Base-by-base conservation (phyloP, 2,888 invertebrate genomes). In the Pemphredon lugubris region DNA sequence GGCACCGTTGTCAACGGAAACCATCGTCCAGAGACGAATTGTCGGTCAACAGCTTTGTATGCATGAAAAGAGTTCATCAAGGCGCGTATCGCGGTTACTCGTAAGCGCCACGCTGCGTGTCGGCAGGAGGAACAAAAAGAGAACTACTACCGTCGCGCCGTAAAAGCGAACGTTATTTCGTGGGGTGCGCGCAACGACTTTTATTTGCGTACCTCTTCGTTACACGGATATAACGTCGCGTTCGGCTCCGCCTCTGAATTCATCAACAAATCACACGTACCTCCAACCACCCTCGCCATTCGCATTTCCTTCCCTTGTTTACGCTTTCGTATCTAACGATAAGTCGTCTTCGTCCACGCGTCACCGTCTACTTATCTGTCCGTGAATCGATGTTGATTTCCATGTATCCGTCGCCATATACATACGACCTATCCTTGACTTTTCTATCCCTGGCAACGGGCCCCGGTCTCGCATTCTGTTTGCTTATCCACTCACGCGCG, bases 31-130 rank as follows among this genome's bases (percentile, higher is more conserved):
- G n/a, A n/a, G n/a, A n/a, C n/a, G n/a, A n/a, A n/a, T n/a, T n/a
- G n/a, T n/a, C n/a, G n/a, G 1, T 30, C 7, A 30, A 30, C 30
- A 30, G 9, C 3, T 18, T 4, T 30, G 20, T 16, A 30, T 34
- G 18, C 34, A 20, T 66, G 60, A 66, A 60, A 53, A 39, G 65
- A 21, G 53, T 60, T 60, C 60, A 66, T 66, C 32, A 60, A 54
- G 40, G 47, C 26, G 39, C 23, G 32, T 32, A 9, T 11, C 14
- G 47, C 7, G 2, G 14, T n/a, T n/a, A n/a, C 26, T 23, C n/a
- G 39, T 16, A 18, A 7, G 34, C 16, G 16, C 11, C 18, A 18
- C 18, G 18, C 11, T 26, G 6, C 47, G 11, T 11, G 1, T 20
- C 11, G 16, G 18, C 18, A 9, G 34, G 50, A 50, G 32, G 34